phyloP scores from a whole-genome alignment of 2,888 invertebrate species.

The Pandemis corylana region DNA sequence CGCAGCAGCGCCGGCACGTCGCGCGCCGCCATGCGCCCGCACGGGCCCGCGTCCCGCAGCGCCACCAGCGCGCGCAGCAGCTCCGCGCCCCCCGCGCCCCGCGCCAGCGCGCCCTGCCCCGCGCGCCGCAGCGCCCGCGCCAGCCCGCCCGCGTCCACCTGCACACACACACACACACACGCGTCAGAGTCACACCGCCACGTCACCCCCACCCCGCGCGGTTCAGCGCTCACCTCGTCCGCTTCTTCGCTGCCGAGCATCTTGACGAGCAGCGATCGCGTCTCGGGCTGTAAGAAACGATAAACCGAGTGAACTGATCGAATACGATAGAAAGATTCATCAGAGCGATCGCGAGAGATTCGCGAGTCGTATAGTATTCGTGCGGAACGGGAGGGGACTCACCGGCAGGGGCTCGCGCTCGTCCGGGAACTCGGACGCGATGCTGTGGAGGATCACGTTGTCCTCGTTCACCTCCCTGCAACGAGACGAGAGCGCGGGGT shows the following conservation, averaged over 20 bases:
- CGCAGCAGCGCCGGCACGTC: constrained; percentile 87
- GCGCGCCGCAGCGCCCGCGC: constrained; percentile 84
- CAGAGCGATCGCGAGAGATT: too few species aligned
- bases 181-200: constrained; percentile 76
- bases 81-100: constrained; percentile 79
- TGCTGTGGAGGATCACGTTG: constrained; percentile 88
- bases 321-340: too few species aligned
- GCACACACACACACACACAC: constrained; percentile 77
- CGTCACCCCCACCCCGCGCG: constrained; percentile 48
- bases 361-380: too few species aligned
- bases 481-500: not conserved
- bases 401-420: constrained; percentile 83
- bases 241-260: constrained; percentile 47
- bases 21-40: constrained; percentile 85
- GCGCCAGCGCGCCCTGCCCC: constrained; percentile 63
- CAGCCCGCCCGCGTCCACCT: constrained; percentile 50
- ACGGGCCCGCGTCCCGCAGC: constrained; percentile 87
- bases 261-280: constrained; percentile 48
- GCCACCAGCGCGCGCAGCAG: constrained; percentile 88
- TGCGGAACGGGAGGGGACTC: constrained; percentile 47
- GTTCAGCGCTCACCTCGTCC: constrained; percentile 74
- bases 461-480: constrained; percentile 91
- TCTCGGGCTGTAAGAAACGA: constrained; percentile 42
- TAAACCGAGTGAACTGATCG: not conserved
- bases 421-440: constrained; percentile 85